Evolutionary conservation across 2,888 invertebrate genomes (phyloP), one percentile per base, ranked within the genome.

Genomic region (Invenusta paracnida): DNA sequence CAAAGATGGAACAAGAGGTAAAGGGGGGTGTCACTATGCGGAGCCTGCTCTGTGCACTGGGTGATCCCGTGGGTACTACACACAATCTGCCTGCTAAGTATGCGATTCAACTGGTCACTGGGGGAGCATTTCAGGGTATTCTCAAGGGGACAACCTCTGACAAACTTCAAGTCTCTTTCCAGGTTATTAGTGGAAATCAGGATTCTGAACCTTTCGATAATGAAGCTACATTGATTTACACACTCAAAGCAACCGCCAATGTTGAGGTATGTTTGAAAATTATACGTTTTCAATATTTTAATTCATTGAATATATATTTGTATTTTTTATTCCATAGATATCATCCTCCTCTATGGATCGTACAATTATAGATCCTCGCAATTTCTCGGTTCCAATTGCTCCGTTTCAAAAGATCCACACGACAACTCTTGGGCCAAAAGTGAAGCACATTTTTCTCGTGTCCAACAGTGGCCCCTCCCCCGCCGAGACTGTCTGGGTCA

Each of bases 391-490:
- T 28, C 30, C 27, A 48, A 66, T 85, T 29, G 25, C 30, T n/a
- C 28, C 31, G 0, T n/a, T 85, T 13, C 85, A 85, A 27, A 85
- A 66, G 29, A 86, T 85, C 11, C 25, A 86, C 30, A 67, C 86
- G 1, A 79, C 86, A 1, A 81, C 79, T 29, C 29, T 86, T 30
- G 86, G 86, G n/a, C 85, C 86, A 5, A 23, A 73, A n/a, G 27
- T 87, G 25, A 73, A 87, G 28, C 87, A 87, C 29, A 87, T 66
- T 25, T 86, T 67, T 66, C 28, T 30, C 17, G 27, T 86, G 17
- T 30, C 86, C n/a, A 86, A 86, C 28, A 25, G 25, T 27, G 86
- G 86, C 25, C 86, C 86, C 11, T 86, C 86, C 0, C 86, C 86
- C n/a, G 25, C 86, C n/a, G 85, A 86, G 30, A 87, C 27, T 23